Evolutionary conservation across 2,113 vertebrate genomes (phyloP).

Genomic region (Abramis brama): DNA sequence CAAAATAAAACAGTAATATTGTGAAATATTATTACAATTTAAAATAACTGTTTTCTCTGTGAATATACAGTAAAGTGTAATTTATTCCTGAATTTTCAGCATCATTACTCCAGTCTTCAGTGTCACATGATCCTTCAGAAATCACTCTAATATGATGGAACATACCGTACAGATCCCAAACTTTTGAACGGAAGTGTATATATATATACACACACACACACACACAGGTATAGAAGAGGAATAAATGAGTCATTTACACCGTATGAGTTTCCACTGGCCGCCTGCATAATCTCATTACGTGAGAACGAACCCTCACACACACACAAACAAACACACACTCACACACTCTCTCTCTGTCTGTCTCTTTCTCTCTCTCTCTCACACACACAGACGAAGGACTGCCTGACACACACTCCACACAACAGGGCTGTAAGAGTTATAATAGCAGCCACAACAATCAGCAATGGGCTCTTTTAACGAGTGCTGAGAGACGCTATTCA

Average conservation of each 20-base stretch:
- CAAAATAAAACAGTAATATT: too few relatives aligned
- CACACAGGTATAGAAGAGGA: neutral
- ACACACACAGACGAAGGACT: neutral
- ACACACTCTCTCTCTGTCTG: neutral
- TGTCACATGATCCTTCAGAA: too few relatives aligned
- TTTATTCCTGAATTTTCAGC: too few relatives aligned
- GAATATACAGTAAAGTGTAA: too few relatives aligned
- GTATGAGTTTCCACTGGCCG: neutral
- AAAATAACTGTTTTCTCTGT: accelerated
- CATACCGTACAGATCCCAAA: too few relatives aligned
- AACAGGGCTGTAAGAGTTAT: neutral
- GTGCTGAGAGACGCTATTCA: neutral
- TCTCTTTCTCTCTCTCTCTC: too few relatives aligned
- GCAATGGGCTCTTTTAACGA: neutral
- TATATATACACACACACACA: neutral
- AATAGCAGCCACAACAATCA: neutral
- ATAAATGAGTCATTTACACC: neutral
- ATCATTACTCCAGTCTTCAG: too few relatives aligned
- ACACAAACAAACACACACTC: neutral
- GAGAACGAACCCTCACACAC: neutral
- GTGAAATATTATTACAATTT: too few relatives aligned
- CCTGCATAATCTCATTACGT: neutral
- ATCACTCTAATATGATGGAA: too few relatives aligned
- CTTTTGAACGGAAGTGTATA: too few relatives aligned
- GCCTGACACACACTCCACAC: neutral